Evolutionary conservation across 2,113 vertebrate genomes (phyloP), one percentile per base, ranked within the genome.

Genomic region (Stigmatopora argus): DNA sequence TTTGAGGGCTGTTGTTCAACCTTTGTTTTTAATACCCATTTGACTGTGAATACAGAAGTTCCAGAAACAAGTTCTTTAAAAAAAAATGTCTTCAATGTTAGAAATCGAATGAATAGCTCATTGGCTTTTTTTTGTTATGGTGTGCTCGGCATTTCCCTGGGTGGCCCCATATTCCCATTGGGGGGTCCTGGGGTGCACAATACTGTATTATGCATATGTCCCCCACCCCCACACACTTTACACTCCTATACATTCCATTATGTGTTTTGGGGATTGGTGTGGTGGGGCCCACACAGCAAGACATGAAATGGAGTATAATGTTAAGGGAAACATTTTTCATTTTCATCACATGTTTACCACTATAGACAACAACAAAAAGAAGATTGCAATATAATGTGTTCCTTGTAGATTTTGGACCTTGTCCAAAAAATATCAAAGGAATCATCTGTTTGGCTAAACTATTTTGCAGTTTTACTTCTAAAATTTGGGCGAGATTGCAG

Each of bases 271-370:
- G 70, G 65, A 19, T 51, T 73, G 73, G 67, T 79, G 78, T 81
- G 74, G 77, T 82, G 77, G 84, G 81, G 81, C 83, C 85, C 85
- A 83, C 81, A 85, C 84, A 84, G 83, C 80, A 74, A 75, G 81
- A 86, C 70, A 70, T 69, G 79, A 73, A 70, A 73, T 34, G 44
- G 60, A 73, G 66, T 64, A 69, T 57, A 65, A 69, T 62, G 21
- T 60, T 70, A 79, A 69, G 83, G 69, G 76, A 80, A 83, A 79
- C 81, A 65, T 78, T 73, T 70, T 81, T 73, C 46, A 71, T 82
- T 81, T 81, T 79, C 77, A 78, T 75, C 73, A 72, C 75, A 68
- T 80, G 70, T 26, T 81, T 77, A 15, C 19, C 61, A 26, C 49
- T 67, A 74, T 52, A 67, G 73, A 79, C 60, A 73, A 41, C 65